Evolutionary conservation across 2,113 vertebrate genomes (phyloP).

Genomic region (Chaenogobius annularis): DNA sequence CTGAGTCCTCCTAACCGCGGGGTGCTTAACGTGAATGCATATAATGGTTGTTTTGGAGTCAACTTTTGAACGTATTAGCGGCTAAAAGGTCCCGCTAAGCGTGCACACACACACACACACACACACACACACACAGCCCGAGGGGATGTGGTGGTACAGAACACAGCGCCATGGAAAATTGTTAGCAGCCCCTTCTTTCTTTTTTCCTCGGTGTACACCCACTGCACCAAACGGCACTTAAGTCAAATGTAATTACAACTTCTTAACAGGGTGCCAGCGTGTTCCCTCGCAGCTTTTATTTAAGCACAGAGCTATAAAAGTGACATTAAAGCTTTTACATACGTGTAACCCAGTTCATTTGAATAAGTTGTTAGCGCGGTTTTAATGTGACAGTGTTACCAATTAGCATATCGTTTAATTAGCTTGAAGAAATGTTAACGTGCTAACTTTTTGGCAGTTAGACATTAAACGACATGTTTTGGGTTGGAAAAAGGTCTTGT

Average conservation of each 20-base stretch:
- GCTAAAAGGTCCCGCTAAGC: neutral
- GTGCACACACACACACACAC: neutral
- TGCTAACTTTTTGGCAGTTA: neutral
- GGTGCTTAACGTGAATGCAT: neutral
- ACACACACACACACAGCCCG: rapidly evolving
- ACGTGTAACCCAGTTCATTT: neutral
- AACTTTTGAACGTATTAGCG: neutral
- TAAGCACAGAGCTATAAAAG: neutral
- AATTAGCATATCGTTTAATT: constrained; percentile 9
- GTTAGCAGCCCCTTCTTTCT: neutral
- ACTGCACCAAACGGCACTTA: constrained; percentile 18
- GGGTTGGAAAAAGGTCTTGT: neutral
- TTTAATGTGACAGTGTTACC: neutral
- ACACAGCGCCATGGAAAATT: neutral
- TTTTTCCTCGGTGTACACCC: constrained; percentile 5
- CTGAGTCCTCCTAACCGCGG: constrained; percentile 1
- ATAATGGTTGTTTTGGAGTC: neutral
- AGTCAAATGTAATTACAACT: constrained; percentile 18
- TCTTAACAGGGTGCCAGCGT: neutral
- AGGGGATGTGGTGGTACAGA: no score
- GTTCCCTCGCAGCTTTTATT: neutral
- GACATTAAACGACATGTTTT: neutral
- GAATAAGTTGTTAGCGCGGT: neutral
- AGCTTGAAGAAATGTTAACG: neutral
- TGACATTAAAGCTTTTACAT: neutral